Conservation (phyloP, 1,140 invertebrate species). For the Drepana arcuata region DNA sequence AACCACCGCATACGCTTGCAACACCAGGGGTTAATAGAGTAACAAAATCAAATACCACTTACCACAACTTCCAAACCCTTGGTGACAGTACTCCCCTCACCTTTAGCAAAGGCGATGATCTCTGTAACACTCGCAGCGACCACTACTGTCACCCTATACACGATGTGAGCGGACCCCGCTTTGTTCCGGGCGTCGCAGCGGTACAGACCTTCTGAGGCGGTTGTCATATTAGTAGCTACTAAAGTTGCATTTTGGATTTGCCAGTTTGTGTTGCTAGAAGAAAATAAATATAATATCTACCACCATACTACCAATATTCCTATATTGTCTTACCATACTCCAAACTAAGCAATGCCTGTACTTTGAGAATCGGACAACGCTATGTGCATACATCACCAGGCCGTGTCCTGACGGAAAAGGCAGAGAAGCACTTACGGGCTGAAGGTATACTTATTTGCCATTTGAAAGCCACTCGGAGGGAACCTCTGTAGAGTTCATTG, state of each 20-base stretch:
- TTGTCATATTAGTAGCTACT: slow-evolving; percentile 15
- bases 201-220: slow-evolving; percentile 27
- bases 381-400: too few species aligned
- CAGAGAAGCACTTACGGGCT: too few species aligned
- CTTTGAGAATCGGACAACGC: too few species aligned
- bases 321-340: too few species aligned
- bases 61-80: slow-evolving; percentile 25
- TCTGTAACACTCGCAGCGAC: slow-evolving; percentile 20
- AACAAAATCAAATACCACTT: slow-evolving; percentile 14
- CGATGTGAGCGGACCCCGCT: slow-evolving; percentile 30
- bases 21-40: too few species aligned
- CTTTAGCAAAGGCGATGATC: slow-evolving; percentile 19
- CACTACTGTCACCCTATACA: slow-evolving; percentile 36
- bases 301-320: too few species aligned
- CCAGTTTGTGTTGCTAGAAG: slow-evolving; percentile 41
- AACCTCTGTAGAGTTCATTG: too few species aligned
- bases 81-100: slow-evolving; percentile 16
- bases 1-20: too few species aligned
- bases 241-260: slow-evolving; percentile 17
- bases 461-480: too few species aligned
- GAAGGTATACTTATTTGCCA: too few species aligned
- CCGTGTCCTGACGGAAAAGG: too few species aligned
- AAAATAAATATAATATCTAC: slow-evolving; percentile 6
- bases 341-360: too few species aligned
- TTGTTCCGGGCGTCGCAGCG: slow-evolving; percentile 39